phyloP scores from a whole-genome alignment of 2,888 invertebrate species.

The Sialis fuliginosa region DNA sequence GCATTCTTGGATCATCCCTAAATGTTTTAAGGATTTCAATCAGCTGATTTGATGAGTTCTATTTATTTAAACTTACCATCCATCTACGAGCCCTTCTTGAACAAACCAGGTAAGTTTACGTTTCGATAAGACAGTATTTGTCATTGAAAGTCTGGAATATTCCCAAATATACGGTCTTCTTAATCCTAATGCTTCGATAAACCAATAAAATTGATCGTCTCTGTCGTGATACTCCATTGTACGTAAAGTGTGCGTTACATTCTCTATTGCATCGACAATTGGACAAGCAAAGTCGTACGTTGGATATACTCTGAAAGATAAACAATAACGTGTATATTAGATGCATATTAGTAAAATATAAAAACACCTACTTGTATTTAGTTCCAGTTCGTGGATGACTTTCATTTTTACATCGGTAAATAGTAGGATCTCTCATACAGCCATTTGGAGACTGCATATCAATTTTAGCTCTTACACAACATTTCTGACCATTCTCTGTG shows the following conservation, averaged over 20 bases:
- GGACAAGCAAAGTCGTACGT: slow-evolving; percentile 99
- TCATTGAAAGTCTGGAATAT: slow-evolving; percentile 93
- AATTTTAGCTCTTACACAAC: slow-evolving; percentile 93
- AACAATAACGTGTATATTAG: slow-evolving; percentile 1
- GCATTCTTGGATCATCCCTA: slow-evolving; percentile 97
- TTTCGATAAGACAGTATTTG: slow-evolving; percentile 94
- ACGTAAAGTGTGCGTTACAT: slow-evolving; percentile 90
- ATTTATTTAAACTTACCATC: slow-evolving; percentile 48
- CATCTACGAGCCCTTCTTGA: slow-evolving; percentile 81
- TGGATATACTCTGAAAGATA: slow-evolving; percentile 72
- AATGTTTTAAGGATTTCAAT: not conserved
- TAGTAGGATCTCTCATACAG: slow-evolving; percentile 94
- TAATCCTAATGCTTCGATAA: slow-evolving; percentile 69
- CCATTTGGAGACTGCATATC: slow-evolving; percentile 94
- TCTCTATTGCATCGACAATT: slow-evolving; percentile 93
- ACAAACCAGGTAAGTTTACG: slow-evolving; percentile 98
- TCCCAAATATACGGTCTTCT: slow-evolving; percentile 92
- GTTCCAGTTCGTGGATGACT: slow-evolving; percentile 83
- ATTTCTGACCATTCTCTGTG: slow-evolving; percentile 58
- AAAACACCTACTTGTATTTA: slow-evolving; percentile 71
- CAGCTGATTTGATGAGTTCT: not conserved
- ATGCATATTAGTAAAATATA: too few species aligned
- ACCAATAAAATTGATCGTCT: slow-evolving; percentile 97
- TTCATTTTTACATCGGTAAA: slow-evolving; percentile 94
- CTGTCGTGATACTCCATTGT: slow-evolving; percentile 98